These are phyloP conservation scores for Tinea pellionella DNA, from an alignment of 2,888 invertebrate genomes.

Conservation along the genomic window DNA sequence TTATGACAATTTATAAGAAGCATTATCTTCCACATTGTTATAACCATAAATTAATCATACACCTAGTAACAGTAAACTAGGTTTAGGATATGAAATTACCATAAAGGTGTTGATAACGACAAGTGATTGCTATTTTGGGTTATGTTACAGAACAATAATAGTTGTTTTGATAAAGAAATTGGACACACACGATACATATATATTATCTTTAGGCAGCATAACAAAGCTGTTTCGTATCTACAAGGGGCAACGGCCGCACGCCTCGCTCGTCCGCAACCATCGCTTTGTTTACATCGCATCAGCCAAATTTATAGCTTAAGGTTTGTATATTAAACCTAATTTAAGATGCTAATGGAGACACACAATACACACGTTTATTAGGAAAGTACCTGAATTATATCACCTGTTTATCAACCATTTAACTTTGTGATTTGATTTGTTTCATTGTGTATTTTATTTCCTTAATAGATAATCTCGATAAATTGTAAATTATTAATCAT, in stretches of 20 bases:
- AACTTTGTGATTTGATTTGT: too few species aligned
- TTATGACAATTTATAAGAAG: too few species aligned
- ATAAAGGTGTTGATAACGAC: neutral
- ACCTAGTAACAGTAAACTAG: neutral
- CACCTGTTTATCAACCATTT: too few species aligned
- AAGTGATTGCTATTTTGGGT: neutral
- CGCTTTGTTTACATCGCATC: constrained; percentile 41
- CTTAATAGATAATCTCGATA: constrained; percentile 8
- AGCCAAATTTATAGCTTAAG: constrained; percentile 32
- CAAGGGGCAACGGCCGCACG: constrained; percentile 50
- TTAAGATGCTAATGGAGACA: neutral
- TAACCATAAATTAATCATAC: neutral
- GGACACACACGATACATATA: neutral
- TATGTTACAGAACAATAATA: neutral
- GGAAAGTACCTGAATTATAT: neutral
- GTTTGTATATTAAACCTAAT: constrained; percentile 22
- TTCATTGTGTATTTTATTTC: neutral
- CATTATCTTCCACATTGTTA: too few species aligned
- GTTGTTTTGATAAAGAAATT: constrained; percentile 8
- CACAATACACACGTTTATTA: neutral
- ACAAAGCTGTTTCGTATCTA: constrained; percentile 14
- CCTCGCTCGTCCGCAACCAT: constrained; percentile 39
- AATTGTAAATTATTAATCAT: neutral
- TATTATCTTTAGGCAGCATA: neutral
- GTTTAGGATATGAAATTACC: neutral